Conservation (phyloP, 1,140 invertebrate species). For the Brachionus calyciflorus region DNA sequence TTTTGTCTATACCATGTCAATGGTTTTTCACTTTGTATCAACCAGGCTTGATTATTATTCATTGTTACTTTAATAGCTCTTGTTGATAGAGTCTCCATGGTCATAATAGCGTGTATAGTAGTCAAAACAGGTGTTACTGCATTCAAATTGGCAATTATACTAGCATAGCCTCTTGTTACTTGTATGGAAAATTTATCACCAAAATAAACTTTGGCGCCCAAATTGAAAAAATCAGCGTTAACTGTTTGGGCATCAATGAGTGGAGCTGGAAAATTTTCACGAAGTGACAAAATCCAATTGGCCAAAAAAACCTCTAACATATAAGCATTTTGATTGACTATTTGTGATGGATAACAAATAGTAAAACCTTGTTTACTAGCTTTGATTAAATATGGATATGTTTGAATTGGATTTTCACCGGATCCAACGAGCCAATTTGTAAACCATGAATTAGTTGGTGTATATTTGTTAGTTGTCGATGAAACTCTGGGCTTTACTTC, state of each 20-base stretch:
- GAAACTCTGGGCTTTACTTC: background rate
- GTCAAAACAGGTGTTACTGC: background rate
- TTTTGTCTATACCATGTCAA: background rate
- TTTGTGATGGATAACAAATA: constrained; percentile 29
- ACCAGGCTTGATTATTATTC: constrained; percentile 28
- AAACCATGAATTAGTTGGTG: constrained; percentile 10
- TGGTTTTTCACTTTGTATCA: background rate
- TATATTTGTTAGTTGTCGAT: constrained; percentile 1
- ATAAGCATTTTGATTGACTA: constrained; percentile 13
- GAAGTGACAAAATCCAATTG: background rate
- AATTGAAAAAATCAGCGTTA: constrained; percentile 17
- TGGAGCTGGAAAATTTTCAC: background rate
- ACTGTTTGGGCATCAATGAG: background rate
- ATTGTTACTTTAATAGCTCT: background rate
- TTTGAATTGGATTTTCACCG: constrained; percentile 13
- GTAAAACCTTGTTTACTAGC: background rate
- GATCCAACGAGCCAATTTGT: background rate
- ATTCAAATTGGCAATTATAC: constrained; percentile 8
- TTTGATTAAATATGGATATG: constrained; percentile 32
- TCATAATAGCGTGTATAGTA: constrained; percentile 26
- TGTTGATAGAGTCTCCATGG: background rate
- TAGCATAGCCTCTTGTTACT: background rate
- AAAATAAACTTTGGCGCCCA: constrained; percentile 2
- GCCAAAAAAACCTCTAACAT: background rate
- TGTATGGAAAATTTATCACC: constrained; percentile 9